Evolutionary conservation across 1,140 invertebrate species (phyloP).

Genomic region (Lerema accius): DNA sequence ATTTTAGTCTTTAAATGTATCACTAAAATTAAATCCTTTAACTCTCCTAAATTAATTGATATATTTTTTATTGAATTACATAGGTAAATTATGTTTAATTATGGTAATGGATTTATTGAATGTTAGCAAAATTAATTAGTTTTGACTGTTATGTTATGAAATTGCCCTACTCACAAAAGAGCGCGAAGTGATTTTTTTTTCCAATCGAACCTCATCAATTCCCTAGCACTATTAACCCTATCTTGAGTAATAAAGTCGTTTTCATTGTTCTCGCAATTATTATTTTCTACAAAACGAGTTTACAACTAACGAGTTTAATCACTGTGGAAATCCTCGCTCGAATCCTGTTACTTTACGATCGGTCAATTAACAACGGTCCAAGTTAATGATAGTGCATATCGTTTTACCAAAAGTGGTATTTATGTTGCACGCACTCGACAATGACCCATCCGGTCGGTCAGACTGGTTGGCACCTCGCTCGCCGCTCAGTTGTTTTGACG

Average conservation of each 20-base stretch:
- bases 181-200: too few relatives aligned
- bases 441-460: constrained; percentile 56
- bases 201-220: too few relatives aligned
- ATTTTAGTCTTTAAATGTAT: too few relatives aligned
- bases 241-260: not conserved
- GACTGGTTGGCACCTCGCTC: constrained; percentile 62
- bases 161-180: too few relatives aligned
- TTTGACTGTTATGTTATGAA: too few relatives aligned
- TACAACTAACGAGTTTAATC: constrained; percentile 2
- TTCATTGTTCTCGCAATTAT: not conserved
- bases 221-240: too few relatives aligned
- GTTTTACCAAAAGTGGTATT: constrained; percentile 39
- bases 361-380: constrained; percentile 9
- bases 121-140: too few relatives aligned
- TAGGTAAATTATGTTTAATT: too few relatives aligned
- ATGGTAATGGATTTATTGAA: too few relatives aligned
- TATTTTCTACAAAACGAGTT: not conserved
- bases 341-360: constrained; percentile 18
- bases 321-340: constrained; percentile 19
- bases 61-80: too few relatives aligned
- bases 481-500: constrained; percentile 70
- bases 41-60: too few relatives aligned
- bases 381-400: constrained; percentile 28
- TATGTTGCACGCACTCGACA: constrained; percentile 46
- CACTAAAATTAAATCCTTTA: too few relatives aligned